Percentiles rank a stretch among this genome's conserved stretches.
Conservation (phyloP, 2,113 vertebrate species). For the Trogon surrucura region DNA sequence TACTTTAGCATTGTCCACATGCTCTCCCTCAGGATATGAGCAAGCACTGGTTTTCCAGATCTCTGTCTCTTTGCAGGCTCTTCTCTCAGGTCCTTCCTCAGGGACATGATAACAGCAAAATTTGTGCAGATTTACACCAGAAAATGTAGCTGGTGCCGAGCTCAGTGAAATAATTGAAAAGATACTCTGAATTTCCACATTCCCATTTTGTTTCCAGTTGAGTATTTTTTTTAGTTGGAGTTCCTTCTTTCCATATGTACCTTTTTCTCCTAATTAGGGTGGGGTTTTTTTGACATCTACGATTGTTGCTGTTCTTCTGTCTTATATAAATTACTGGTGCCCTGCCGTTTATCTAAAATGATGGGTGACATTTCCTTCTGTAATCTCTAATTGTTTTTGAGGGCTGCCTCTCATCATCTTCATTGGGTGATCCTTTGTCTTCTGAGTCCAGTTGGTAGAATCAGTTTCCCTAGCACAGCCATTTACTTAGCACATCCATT, state of each 20-base stretch:
- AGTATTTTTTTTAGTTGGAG: neutral
- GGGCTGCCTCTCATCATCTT: neutral
- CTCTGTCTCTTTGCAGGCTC: neutral
- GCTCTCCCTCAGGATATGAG: neutral
- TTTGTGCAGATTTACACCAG: neutral
- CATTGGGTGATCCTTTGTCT: conserved; percentile 13
- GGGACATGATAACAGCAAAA: neutral
- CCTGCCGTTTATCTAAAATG: neutral
- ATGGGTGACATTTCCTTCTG: neutral
- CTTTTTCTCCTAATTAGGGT: neutral
- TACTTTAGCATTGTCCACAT: neutral
- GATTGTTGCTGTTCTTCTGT: neutral
- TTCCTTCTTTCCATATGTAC: neutral
- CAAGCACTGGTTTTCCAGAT: neutral
- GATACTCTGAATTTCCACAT: neutral
- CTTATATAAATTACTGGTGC: neutral
- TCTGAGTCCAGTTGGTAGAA: neutral
- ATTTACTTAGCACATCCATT: conserved; percentile 17
- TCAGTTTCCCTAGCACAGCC: neutral
- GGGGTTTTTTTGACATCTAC: neutral
- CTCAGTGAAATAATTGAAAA: neutral
- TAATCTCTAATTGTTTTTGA: neutral
- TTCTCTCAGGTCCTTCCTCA: neutral
- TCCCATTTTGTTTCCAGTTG: neutral
- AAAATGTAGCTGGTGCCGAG: neutral